Base-by-base conservation (phyloP, 2,888 invertebrate species). In the Parnassius mnemosyne region DNA sequence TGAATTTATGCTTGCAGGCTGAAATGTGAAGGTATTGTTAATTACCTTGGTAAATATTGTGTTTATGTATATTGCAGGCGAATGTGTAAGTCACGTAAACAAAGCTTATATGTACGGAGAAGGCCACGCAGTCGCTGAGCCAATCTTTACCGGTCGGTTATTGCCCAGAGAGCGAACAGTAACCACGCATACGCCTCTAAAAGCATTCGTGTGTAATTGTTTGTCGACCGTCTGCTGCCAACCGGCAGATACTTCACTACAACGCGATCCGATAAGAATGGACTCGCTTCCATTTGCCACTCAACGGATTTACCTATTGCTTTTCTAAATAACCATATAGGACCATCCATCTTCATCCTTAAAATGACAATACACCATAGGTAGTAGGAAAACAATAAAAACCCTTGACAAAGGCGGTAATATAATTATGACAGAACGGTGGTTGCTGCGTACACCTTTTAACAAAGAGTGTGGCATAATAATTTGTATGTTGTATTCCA, bases 201-300 rank as follows among this genome's bases (percentile, higher is more conserved):
- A 80, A 83, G 77, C 78, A 74, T 78, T 79, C 75, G 76, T 76
- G 73, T 81, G 76, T 82, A 79, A 81, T 83, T 81, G 78, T 81
- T 83, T 81, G 76, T 75, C 70, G 72, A 76, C 72, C 70, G 73
- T 74, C 77, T 69, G 71, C 73, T 73, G 68, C 67, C 73, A 74
- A 77, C 76, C 72, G 73, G 73, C 76, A 75, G 72, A 68, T n/a
- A 71, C 67, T 71, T 73, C 65, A 71, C 68, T 65, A 47, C 55
- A 53, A 56, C 43, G 34, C 34, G n/a, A 44, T 57, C 12, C 25
- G 42, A 51, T 46, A 41, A 47, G 68, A 65, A 69, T 68, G 66
- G 65, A 68, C 67, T 68, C 62, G 61, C 52, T 16, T 44, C 53
- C 51, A 62, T 68, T 63, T 53, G 49, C 63, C 68, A 67, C 60